A percentile compares a stretch with the other conserved stretches of the same genome.
Conservation (phyloP, 2,797 vertebrate species). For the Pristis pectinata region DNA sequence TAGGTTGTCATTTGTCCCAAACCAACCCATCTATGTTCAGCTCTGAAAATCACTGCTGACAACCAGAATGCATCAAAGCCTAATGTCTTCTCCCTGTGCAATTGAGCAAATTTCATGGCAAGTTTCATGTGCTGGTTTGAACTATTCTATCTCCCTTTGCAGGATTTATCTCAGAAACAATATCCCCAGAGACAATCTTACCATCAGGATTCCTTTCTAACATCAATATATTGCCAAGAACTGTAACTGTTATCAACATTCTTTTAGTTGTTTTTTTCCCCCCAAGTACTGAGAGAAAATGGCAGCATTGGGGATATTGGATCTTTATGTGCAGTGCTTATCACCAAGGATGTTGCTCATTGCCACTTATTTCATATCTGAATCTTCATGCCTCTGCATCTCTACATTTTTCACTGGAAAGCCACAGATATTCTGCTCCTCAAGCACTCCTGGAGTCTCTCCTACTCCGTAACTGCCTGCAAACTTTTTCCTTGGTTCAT, state of each 20-base stretch:
- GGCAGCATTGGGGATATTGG: background rate
- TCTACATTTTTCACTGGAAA: background rate
- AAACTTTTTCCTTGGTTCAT: background rate
- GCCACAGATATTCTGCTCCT: background rate
- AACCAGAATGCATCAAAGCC: slow-evolving; percentile 3
- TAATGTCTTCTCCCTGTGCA: slow-evolving; percentile 11
- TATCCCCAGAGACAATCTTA: background rate
- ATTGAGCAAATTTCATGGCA: background rate
- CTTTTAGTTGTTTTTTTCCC: background rate
- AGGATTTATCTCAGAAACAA: background rate
- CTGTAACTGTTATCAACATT: background rate
- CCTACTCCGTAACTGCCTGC: background rate
- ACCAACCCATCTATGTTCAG: background rate
- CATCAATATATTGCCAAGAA: background rate
- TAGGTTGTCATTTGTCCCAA: background rate
- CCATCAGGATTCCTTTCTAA: background rate
- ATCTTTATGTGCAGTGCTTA: background rate
- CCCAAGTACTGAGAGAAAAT: background rate
- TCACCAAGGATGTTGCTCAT: background rate
- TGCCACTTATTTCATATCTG: background rate
- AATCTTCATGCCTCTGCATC: background rate
- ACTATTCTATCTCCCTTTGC: background rate
- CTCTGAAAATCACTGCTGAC: slow-evolving; percentile 21
- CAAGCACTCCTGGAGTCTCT: background rate
- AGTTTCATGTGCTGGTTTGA: background rate